These are phyloP conservation scores for Rotaria sp. DNA, from an alignment of 2,888 invertebrate species.

Conservation along the genomic window DNA sequence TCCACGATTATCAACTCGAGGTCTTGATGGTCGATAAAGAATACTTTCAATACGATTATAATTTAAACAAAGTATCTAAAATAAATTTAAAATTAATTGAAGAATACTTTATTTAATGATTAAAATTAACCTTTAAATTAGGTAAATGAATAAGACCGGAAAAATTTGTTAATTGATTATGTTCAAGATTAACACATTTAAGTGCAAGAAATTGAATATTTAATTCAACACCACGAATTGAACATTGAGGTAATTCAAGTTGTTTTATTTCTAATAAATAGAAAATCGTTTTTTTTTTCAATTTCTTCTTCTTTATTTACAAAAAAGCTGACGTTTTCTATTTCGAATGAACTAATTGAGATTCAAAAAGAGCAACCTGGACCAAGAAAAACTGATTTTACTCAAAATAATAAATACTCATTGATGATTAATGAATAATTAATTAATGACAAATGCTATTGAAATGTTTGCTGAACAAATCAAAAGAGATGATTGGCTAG, in stretches of 20 bases:
- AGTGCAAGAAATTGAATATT: slow-evolving; percentile 43
- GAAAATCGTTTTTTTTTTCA: too few relatives aligned
- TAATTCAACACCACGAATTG: slow-evolving; percentile 52
- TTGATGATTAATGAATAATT: too few relatives aligned
- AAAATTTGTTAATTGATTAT: slow-evolving; percentile 54
- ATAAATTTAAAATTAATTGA: neutral
- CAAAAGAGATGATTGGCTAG: too few relatives aligned
- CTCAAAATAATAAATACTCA: too few relatives aligned
- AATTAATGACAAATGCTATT: too few relatives aligned
- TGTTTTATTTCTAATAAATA: slow-evolving; percentile 47
- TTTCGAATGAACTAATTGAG: too few relatives aligned
- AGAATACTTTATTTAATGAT: too few relatives aligned
- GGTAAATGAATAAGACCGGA: slow-evolving; percentile 52
- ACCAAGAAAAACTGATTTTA: too few relatives aligned
- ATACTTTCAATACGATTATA: slow-evolving; percentile 55
- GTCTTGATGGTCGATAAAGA: slow-evolving; percentile 46
- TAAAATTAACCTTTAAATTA: slow-evolving; percentile 49
- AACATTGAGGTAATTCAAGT: slow-evolving; percentile 52
- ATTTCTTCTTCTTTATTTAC: too few relatives aligned
- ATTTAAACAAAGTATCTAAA: slow-evolving; percentile 50
- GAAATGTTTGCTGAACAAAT: too few relatives aligned
- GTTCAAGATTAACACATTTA: slow-evolving; percentile 50
- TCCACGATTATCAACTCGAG: slow-evolving; percentile 32
- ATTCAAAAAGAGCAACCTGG: too few relatives aligned
- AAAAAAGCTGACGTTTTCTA: too few relatives aligned